These are phyloP conservation scores for Thunnus albacares DNA, from an alignment of 2,797 vertebrate genomes.

Conservation along the genomic window DNA sequence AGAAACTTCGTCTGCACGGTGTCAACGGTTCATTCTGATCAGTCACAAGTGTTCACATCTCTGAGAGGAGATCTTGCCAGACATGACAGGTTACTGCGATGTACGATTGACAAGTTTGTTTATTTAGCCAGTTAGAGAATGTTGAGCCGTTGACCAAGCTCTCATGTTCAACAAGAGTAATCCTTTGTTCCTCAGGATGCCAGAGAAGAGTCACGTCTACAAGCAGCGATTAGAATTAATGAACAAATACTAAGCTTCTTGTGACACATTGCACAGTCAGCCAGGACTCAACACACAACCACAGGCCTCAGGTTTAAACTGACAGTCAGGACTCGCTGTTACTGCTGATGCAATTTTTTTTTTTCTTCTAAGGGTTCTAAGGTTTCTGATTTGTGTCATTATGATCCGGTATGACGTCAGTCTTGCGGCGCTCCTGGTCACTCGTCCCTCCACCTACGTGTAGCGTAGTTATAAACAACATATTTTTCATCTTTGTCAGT, in stretches of 20 bases:
- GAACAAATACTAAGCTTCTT: background rate
- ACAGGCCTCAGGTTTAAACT: background rate
- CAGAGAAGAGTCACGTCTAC: background rate
- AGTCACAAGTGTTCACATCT: background rate
- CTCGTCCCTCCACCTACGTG: no score
- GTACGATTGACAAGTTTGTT: background rate
- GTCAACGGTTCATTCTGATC: background rate
- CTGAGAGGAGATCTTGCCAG: background rate
- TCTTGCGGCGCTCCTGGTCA: no score
- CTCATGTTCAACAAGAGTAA: no score
- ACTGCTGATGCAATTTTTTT: no score
- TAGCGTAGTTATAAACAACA: no score
- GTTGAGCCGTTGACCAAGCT: background rate
- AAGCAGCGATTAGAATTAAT: background rate
- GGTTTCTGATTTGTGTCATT: no score
- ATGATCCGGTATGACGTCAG: no score
- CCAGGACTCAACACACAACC: background rate
- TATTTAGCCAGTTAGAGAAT: background rate
- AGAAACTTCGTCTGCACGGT: background rate
- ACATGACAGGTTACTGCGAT: background rate
- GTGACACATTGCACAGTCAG: background rate
- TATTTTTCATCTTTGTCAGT: constrained; percentile 3
- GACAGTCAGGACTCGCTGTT: background rate
- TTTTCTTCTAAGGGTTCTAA: no score
- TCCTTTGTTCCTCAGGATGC: background rate